Percentiles rank a stretch among this genome's conserved stretches.
phyloP scores from a whole-genome alignment of 2,113 vertebrate genomes.

The Myotis brandtii region DNA sequence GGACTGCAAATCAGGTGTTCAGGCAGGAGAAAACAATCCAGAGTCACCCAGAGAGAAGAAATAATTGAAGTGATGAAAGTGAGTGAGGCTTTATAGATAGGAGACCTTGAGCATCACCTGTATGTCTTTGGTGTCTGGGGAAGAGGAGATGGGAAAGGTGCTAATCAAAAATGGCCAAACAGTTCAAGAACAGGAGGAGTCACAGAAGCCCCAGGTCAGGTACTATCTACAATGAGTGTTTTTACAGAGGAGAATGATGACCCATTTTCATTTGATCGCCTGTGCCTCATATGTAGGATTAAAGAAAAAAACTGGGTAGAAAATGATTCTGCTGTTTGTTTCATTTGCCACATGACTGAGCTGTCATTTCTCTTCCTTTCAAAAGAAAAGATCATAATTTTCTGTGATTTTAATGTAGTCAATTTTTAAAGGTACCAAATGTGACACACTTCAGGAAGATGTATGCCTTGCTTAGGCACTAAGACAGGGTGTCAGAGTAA shows the following conservation, averaged over 20 bases:
- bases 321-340: constrained; percentile 14
- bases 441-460: constrained; percentile 65
- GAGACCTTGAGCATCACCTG: neutral
- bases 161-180: neutral
- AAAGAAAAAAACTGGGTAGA: constrained; percentile 19
- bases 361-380: constrained; percentile 66
- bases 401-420: constrained; percentile 72
- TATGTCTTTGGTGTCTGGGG: neutral
- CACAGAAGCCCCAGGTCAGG: neutral
- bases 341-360: constrained; percentile 48
- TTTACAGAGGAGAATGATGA: neutral
- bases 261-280: neutral
- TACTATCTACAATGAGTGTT: neutral
- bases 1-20: neutral
- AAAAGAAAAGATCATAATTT: constrained; percentile 68
- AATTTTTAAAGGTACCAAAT: constrained; percentile 60
- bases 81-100: neutral
- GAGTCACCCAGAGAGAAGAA: neutral
- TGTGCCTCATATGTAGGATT: neutral
- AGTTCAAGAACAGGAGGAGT: neutral
- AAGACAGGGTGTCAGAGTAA: constrained; percentile 76
- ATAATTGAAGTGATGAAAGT: neutral
- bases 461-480: constrained; percentile 48
- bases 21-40: neutral
- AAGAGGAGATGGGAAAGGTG: neutral